These are phyloP conservation scores for Distichodus sexfasciatus DNA, from an alignment of 2,797 vertebrate species.

Conservation along the genomic window DNA sequence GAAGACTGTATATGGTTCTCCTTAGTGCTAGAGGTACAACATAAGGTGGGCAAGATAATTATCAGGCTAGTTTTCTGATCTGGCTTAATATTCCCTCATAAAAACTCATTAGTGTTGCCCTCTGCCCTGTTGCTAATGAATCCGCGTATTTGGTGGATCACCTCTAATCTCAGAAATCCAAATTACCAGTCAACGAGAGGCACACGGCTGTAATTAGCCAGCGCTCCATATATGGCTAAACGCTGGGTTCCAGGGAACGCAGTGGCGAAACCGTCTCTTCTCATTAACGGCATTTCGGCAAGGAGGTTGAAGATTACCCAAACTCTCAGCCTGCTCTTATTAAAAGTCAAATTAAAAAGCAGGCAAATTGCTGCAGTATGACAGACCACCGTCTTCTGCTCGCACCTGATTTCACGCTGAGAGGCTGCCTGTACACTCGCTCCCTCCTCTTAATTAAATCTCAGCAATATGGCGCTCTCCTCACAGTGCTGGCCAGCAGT, in stretches of 20 bases:
- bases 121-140: conserved; percentile 8
- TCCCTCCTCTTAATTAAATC: conserved; percentile 41
- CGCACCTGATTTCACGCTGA: conserved; percentile 25
- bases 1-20: neutral
- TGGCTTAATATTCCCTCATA: neutral
- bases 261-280: conserved; percentile 4
- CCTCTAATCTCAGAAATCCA: neutral
- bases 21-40: neutral
- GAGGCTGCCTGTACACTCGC: conserved; percentile 21
- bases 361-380: neutral
- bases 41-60: neutral
- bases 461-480: conserved; percentile 29
- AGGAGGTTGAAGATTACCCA: conserved; percentile 17
- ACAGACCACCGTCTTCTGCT: conserved; percentile 30
- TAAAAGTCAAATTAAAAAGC: conserved; percentile 34
- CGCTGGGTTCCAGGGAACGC: neutral
- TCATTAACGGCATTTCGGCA: conserved; percentile 5
- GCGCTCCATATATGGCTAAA: neutral
- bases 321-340: conserved; percentile 18
- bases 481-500: conserved; percentile 13
- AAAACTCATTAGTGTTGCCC: neutral
- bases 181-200: neutral
- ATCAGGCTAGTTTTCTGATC: neutral
- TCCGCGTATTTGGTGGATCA: neutral
- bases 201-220: neutral